Conservation (phyloP, 1,140 invertebrate species). For the Drosophila biarmipes region DNA sequence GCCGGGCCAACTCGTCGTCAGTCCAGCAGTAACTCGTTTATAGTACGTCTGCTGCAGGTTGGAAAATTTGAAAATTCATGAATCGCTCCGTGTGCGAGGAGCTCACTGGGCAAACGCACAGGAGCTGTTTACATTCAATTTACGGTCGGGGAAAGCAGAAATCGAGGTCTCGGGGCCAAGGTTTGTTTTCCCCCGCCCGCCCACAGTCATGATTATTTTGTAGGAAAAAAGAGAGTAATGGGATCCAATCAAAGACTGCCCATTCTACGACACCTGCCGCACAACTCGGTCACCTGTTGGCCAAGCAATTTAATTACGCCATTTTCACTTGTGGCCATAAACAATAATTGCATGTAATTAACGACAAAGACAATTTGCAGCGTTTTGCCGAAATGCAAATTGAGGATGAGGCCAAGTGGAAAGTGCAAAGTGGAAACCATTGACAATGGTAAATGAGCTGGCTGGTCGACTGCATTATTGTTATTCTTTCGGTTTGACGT, state of each 20-base stretch:
- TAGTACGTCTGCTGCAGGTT: slow-evolving; percentile 22
- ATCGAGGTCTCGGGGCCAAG: slow-evolving; percentile 1
- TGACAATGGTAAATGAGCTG: slow-evolving; percentile 1
- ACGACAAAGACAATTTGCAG: slow-evolving; percentile 18
- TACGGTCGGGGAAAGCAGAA: background rate
- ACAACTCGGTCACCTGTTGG: slow-evolving; percentile 21
- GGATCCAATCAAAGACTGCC: slow-evolving; percentile 31
- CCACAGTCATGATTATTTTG: slow-evolving; percentile 37
- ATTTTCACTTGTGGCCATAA: slow-evolving; percentile 30
- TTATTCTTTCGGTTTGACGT: slow-evolving; percentile 26
- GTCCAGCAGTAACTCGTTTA: slow-evolving; percentile 18
- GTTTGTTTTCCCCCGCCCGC: slow-evolving; percentile 9
- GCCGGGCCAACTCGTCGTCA: background rate
- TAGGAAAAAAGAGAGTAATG: slow-evolving; percentile 17
- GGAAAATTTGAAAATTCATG: slow-evolving; percentile 74
- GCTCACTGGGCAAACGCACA: slow-evolving; percentile 9
- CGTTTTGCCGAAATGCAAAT: slow-evolving; percentile 21
- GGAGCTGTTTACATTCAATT: slow-evolving; percentile 62
- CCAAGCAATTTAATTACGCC: slow-evolving; percentile 33
- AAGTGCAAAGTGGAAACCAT: background rate
- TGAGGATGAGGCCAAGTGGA: slow-evolving; percentile 1
- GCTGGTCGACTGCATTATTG: slow-evolving; percentile 7
- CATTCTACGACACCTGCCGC: slow-evolving; percentile 9
- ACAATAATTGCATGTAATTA: slow-evolving; percentile 48
- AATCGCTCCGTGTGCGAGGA: slow-evolving; percentile 38